Base-by-base conservation (phyloP, 2,113 vertebrate species). In the Arothron firmamentum region DNA sequence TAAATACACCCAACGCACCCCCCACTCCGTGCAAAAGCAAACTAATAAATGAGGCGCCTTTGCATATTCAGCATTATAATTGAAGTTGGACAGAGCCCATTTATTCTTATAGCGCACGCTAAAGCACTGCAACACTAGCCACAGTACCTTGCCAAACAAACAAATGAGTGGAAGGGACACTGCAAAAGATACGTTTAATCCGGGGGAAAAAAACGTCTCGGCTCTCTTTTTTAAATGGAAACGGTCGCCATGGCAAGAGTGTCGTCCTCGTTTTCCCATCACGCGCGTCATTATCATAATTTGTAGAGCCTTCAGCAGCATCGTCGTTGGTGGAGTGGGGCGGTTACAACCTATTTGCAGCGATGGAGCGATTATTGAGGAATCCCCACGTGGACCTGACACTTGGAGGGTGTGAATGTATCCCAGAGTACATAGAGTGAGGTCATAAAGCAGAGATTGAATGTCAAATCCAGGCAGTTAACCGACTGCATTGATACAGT, bases 81-180 rank as follows among this genome's bases (percentile, higher is more conserved):
- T 71, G 62, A 79, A 89, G 78, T 77, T 58, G 70, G 67, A 74
- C 67, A 60, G 67, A 75, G 67, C 64, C 67, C 66, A 75, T 88
- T 87, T 86, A 71, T 86, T 88, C 86, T 86, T 80, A 87, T 87
- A 82, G 81, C 82, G 68, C 55, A 25, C 65, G 62, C 62, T 85
- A 67, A 77, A 81, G 57, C 61, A 60, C 17, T 4, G 55, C 47
- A 15, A 70, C 56, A 34, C 17, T 52, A 23, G 42, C 45, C 6
- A 8, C 25, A 3, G 6, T 52, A 53, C 52, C 28, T 56, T 34
- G 42, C 53, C 61, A 62, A 75, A 69, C 63, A 82, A 74, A 75
- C 62, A 64, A 19, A 0, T 56, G 21, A 53, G 34, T 18, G 18
- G 49, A 61, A 60, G 72, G 45, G 43, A 47, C 19, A 21, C 18